Conservation (phyloP, 2,888 invertebrate genomes). For the Nomada hirtipes region DNA sequence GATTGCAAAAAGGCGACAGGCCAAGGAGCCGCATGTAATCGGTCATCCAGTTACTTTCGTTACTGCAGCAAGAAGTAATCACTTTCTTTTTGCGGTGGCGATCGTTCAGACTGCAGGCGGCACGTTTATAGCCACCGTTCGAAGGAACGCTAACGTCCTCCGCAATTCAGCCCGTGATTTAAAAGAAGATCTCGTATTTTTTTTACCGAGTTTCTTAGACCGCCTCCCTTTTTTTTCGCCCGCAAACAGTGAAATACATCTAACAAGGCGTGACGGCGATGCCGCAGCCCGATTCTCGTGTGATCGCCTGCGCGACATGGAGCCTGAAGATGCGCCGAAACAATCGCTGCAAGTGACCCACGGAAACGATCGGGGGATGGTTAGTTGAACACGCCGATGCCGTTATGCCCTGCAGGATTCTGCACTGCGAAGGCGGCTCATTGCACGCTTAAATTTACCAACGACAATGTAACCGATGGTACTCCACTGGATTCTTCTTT, state of each 20-base stretch:
- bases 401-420: constrained; percentile 30
- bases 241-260: neutral
- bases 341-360: constrained; percentile 6
- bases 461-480: neutral
- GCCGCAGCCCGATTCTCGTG: neutral
- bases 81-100: neutral
- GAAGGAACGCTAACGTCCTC: neutral
- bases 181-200: neutral
- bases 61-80: neutral
- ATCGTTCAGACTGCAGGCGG: neutral
- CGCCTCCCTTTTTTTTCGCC: neutral
- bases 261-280: neutral
- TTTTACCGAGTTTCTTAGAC: neutral
- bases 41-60: constrained; percentile 20
- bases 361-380: constrained; percentile 18
- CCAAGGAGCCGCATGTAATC: constrained; percentile 19
- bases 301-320: constrained; percentile 8
- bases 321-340: constrained; percentile 1
- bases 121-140: neutral
- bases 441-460: neutral
- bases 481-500: neutral
- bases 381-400: constrained; percentile 27
- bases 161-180: neutral
- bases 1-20: neutral
- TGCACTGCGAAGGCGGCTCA: neutral